These are phyloP conservation scores for Nautilus pompilius DNA, from an alignment of 1,140 invertebrate genomes.

Conservation along the genomic window DNA sequence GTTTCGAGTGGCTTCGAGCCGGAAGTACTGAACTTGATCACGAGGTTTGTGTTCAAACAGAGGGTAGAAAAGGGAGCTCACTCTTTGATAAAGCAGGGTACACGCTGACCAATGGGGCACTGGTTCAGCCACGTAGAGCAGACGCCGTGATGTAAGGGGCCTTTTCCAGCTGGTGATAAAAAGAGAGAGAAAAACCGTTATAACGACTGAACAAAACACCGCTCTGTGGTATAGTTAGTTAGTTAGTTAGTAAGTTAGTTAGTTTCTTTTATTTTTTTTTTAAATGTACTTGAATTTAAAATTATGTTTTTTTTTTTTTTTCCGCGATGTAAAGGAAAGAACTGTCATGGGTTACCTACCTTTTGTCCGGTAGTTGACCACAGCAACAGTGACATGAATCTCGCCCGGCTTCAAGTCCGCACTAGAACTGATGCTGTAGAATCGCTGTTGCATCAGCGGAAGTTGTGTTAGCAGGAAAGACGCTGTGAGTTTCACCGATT, in stretches of 20 bases:
- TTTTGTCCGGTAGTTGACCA: constrained; percentile 80
- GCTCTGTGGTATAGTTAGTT: too few species aligned
- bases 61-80: neutral
- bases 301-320: too few species aligned
- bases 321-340: too few species aligned
- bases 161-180: neutral
- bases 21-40: neutral
- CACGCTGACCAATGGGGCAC: neutral
- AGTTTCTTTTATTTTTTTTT: too few species aligned
- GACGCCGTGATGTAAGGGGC: constrained; percentile 1
- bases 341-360: too few species aligned
- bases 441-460: constrained; percentile 82
- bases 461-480: constrained; percentile 77
- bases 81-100: constrained; percentile 4
- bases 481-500: constrained; percentile 74
- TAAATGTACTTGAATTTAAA: too few species aligned
- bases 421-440: constrained; percentile 90
- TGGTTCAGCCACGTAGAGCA: constrained; percentile 7
- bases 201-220: too few species aligned
- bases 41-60: neutral
- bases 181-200: neutral
- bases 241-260: too few species aligned
- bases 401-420: constrained; percentile 66
- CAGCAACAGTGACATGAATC: constrained; percentile 85
- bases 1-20: neutral